Percentiles rank a stretch among this genome's conserved stretches.
Evolutionary conservation across 2,888 invertebrate genomes (phyloP).

Genomic region (Diarsia mendica): DNA sequence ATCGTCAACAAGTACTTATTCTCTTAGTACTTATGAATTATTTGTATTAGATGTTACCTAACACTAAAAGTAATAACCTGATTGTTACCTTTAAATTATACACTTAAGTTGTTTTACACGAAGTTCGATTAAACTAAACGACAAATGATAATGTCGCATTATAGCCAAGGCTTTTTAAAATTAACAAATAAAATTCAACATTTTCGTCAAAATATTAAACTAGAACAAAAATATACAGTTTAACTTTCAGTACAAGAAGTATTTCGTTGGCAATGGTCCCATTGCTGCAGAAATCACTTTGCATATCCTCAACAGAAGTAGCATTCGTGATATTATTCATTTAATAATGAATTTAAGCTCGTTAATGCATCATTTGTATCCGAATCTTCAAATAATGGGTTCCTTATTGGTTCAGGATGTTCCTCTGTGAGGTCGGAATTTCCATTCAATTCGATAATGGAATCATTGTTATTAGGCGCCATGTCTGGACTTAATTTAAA

Average conservation of each 20-base stretch:
- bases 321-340: slow-evolving; percentile 18
- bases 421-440: slow-evolving; percentile 31
- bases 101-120: background rate
- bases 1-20: background rate
- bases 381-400: slow-evolving; percentile 32
- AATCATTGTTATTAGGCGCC: slow-evolving; percentile 42
- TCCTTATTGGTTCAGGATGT: slow-evolving; percentile 24
- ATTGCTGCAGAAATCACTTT: slow-evolving; percentile 40
- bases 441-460: slow-evolving; percentile 51
- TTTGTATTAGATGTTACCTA: background rate
- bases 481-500: slow-evolving; percentile 33
- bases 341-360: slow-evolving; percentile 8
- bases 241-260: slow-evolving; percentile 27
- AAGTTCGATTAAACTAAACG: no score
- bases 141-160: background rate
- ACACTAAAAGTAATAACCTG: background rate
- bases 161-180: background rate
- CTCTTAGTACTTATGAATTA: no score
- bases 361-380: slow-evolving; percentile 35
- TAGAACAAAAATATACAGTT: slow-evolving; percentile 16
- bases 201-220: background rate
- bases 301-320: slow-evolving; percentile 30
- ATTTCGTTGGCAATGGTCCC: slow-evolving; percentile 43
- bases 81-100: background rate
- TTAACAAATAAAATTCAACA: background rate